These are phyloP conservation scores for Neostethus bicornis DNA, from an alignment of 2,797 vertebrate species.

Conservation along the genomic window DNA sequence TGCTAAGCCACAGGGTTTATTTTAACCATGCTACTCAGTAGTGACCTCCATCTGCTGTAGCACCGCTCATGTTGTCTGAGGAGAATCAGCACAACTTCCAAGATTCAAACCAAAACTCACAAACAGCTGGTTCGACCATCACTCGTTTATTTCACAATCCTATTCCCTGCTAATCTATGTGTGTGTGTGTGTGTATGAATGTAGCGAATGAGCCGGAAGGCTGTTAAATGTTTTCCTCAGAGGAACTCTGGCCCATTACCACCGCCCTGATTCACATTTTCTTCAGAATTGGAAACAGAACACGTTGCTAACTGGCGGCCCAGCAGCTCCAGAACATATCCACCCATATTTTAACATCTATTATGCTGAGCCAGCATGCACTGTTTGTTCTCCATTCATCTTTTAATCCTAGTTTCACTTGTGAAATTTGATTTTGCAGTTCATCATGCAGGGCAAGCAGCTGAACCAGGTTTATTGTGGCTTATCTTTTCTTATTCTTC, in stretches of 20 bases:
- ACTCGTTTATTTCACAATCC: constrained; percentile 44
- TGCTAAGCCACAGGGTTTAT: constrained; percentile 56
- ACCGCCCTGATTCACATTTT: constrained; percentile 49
- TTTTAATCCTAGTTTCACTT: constrained; percentile 1
- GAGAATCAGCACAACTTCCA: constrained; percentile 51
- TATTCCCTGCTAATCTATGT: constrained; percentile 38
- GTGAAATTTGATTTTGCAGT: constrained; percentile 6
- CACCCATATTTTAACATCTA: constrained; percentile 31
- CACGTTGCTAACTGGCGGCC: constrained; percentile 45
- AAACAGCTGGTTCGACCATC: constrained; percentile 65
- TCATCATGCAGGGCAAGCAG: constrained; percentile 21
- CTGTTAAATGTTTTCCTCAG: constrained; percentile 28
- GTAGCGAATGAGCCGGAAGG: constrained; percentile 47
- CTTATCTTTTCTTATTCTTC: constrained; percentile 37
- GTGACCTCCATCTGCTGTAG: constrained; percentile 63
- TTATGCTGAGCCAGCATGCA: constrained; percentile 31
- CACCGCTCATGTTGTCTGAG: constrained; percentile 52
- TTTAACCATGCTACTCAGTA: constrained; percentile 53
- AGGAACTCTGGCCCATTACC: constrained; percentile 70
- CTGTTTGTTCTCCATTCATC: constrained; percentile 6
- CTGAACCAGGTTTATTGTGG: constrained; percentile 28
- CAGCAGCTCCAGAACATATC: constrained; percentile 32
- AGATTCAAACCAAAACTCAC: constrained; percentile 44
- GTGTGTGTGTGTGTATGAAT: constrained; percentile 45
- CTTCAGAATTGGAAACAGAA: constrained; percentile 69